Conservation (phyloP, 37 sponge, comb jelly and placozoan genomes). For the Aphrocallistes beatrix region DNA sequence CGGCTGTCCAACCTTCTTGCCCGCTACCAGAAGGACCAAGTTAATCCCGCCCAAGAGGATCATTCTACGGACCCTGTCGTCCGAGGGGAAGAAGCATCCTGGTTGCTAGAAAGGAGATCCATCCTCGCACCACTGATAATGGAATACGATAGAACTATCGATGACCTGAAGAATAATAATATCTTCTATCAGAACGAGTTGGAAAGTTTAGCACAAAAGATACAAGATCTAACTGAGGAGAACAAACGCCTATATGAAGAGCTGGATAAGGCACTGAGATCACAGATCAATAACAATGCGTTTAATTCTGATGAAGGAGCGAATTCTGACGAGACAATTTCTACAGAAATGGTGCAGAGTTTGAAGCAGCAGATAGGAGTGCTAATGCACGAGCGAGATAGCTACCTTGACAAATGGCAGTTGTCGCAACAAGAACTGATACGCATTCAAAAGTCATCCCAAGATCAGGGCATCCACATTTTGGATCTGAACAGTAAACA, state of each 20-base stretch:
- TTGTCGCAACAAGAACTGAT: background rate
- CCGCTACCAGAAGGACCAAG: background rate
- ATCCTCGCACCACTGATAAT: background rate
- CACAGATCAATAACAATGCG: background rate
- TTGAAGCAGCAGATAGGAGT: background rate
- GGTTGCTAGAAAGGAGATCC: background rate
- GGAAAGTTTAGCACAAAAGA: background rate
- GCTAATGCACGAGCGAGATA: background rate
- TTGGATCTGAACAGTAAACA: background rate
- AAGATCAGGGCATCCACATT: background rate
- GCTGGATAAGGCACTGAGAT: background rate
- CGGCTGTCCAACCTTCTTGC: background rate
- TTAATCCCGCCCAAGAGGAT: background rate
- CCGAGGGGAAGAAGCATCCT: background rate
- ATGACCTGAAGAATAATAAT: background rate
- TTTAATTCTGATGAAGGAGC: background rate
- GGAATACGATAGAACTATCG: background rate
- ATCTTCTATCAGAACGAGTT: background rate
- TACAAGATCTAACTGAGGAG: background rate
- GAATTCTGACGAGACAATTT: background rate
- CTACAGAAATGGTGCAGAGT: background rate
- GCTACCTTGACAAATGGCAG: constrained; percentile 8
- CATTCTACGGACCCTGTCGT: background rate
- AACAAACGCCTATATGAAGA: background rate
- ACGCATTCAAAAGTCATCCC: background rate